Conservation (phyloP, 2,113 vertebrate species). For the Muntiacus reevesi region DNA sequence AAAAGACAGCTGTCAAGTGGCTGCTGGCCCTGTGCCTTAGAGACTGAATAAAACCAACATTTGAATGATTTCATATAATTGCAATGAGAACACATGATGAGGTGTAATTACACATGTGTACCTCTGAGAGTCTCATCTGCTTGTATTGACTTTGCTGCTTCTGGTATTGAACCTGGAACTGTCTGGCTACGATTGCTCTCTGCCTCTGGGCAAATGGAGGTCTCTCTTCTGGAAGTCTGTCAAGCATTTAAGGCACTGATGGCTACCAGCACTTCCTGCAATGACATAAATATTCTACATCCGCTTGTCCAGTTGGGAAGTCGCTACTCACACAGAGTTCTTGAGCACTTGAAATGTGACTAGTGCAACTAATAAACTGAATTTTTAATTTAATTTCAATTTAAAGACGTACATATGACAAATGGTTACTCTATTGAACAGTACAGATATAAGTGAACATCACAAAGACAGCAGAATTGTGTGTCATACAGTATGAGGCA, state of each 20-base stretch:
- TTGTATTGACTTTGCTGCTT: conserved; percentile 37
- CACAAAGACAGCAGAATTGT: background rate
- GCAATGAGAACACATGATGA: background rate
- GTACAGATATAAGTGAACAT: background rate
- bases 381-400: background rate
- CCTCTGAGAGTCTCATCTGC: background rate
- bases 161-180: conserved; percentile 36
- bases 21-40: background rate
- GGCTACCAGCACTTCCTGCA: background rate
- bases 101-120: conserved; percentile 32
- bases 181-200: background rate
- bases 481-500: background rate
- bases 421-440: background rate
- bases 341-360: background rate
- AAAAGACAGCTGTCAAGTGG: conserved; percentile 17
- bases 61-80: conserved; percentile 49
- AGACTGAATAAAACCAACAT: conserved; percentile 46
- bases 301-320: background rate
- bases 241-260: background rate
- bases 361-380: background rate
- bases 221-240: background rate
- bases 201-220: background rate
- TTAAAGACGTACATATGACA: background rate
- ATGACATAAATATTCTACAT: background rate
- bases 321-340: background rate